Evolutionary conservation across 1,140 invertebrate species (phyloP).

Genomic region (Nilaparvata lugens): DNA sequence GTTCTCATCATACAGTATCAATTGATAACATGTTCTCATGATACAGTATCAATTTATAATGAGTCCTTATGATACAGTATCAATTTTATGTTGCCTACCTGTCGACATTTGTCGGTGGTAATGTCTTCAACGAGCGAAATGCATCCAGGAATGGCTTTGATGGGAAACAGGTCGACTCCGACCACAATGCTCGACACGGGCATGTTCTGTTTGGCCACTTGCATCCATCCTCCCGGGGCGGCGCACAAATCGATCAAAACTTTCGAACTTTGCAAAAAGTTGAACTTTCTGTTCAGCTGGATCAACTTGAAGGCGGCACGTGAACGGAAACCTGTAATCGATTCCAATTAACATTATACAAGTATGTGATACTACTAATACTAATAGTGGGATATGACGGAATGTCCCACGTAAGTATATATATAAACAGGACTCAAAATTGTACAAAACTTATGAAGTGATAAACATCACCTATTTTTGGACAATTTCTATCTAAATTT

Average conservation of each 20-base stretch:
- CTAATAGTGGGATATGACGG: neutral
- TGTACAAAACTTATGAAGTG: too few species aligned
- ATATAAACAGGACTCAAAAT: neutral
- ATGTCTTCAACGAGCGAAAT: constrained; percentile 90
- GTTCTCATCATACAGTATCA: too few species aligned
- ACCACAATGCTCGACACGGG: constrained; percentile 92
- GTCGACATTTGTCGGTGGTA: constrained; percentile 83
- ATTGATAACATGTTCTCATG: too few species aligned
- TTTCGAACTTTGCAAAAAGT: constrained; percentile 91
- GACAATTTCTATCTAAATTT: too few species aligned
- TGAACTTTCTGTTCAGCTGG: constrained; percentile 94
- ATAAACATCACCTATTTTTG: too few species aligned
- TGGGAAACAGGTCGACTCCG: constrained; percentile 93
- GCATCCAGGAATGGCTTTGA: constrained; percentile 85
- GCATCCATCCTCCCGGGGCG: constrained; percentile 99
- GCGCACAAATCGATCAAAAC: constrained; percentile 98
- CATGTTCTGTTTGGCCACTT: constrained; percentile 98
- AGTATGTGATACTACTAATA: neutral
- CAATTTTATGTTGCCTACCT: too few species aligned
- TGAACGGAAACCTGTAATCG: constrained; percentile 78
- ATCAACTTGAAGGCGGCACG: constrained; percentile 98
- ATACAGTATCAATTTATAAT: too few species aligned
- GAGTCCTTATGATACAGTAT: too few species aligned
- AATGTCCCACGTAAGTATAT: neutral
- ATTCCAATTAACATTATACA: constrained; percentile 17